phyloP scores from a whole-genome alignment of 1,140 invertebrate genomes.

The Scaptomyza montana region DNA sequence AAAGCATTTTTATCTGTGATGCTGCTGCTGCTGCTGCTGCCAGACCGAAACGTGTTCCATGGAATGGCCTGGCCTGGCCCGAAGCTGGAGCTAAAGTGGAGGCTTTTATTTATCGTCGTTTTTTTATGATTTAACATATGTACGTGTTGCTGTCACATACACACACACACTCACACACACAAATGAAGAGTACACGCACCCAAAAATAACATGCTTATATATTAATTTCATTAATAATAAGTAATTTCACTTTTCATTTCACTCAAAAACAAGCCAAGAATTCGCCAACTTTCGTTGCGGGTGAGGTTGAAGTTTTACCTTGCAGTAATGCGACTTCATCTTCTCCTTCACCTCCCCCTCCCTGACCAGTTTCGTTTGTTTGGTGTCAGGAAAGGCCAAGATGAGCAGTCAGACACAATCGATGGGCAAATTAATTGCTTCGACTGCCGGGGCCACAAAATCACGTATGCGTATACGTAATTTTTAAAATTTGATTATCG shows the following conservation, averaged over 20 bases:
- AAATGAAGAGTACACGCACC: conserved; percentile 29
- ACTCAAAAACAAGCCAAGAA: conserved; percentile 61
- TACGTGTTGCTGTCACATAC: conserved; percentile 74
- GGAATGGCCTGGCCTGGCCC: conserved; percentile 42
- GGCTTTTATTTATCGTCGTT: conserved; percentile 73
- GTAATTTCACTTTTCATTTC: conserved; percentile 82
- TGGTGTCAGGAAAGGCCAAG: conserved; percentile 64
- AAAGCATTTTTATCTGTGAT: conserved; percentile 60
- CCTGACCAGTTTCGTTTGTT: background rate
- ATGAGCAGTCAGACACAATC: conserved; percentile 40
- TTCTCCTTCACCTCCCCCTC: background rate
- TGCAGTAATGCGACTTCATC: background rate
- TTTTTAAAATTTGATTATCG: conserved; percentile 62
- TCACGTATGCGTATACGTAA: conserved; percentile 71
- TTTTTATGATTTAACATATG: conserved; percentile 81
- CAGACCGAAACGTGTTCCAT: conserved; percentile 68
- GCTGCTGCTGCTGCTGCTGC: conserved; percentile 7
- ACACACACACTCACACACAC: conserved; percentile 34
- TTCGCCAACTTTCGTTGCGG: conserved; percentile 78
- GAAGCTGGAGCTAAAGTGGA: conserved; percentile 16
- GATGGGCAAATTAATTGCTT: conserved; percentile 74
- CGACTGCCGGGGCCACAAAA: conserved; percentile 50
- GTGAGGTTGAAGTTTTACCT: conserved; percentile 46
- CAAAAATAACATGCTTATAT: conserved; percentile 64
- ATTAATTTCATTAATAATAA: conserved; percentile 83